Percentiles rank a stretch among this genome's conserved stretches.
Conservation (phyloP, 2,888 invertebrate genomes). For the Leptopilina syphax region DNA sequence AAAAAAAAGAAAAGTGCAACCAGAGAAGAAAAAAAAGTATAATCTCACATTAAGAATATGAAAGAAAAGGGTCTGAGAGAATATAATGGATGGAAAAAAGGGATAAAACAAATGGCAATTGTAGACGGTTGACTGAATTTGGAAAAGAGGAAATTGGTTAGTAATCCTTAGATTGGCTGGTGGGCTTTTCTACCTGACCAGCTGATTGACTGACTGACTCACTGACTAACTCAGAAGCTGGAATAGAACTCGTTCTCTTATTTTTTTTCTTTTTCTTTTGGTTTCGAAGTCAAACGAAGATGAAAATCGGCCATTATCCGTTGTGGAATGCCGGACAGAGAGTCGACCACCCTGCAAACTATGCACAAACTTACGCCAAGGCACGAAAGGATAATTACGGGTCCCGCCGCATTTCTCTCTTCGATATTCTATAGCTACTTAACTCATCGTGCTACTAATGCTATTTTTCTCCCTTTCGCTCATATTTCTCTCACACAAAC, state of each 20-base stretch:
- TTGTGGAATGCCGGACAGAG: conserved; percentile 46
- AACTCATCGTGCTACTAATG: neutral
- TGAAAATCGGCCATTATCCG: conserved; percentile 52
- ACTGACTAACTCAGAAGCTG: conserved; percentile 44
- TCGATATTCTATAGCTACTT: neutral
- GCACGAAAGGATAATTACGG: conserved; percentile 21
- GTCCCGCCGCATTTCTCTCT: conserved; percentile 8
- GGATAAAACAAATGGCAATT: conserved; percentile 31
- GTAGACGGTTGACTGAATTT: conserved; percentile 47
- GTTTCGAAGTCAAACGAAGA: conserved; percentile 42
- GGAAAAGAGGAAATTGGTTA: conserved; percentile 36
- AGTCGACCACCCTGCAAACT: conserved; percentile 21
- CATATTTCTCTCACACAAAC: conserved; percentile 22
- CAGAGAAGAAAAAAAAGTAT: neutral
- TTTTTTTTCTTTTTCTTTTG: neutral
- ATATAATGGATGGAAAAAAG: neutral
- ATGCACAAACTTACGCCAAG: conserved; percentile 13
- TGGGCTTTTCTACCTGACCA: conserved; percentile 63
- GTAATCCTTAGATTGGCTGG: conserved; percentile 70
- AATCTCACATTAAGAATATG: too few relatives aligned
- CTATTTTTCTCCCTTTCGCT: neutral
- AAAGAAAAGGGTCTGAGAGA: neutral
- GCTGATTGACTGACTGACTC: conserved; percentile 59
- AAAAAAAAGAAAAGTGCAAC: too few relatives aligned
- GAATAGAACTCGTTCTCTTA: conserved; percentile 11